These are phyloP conservation scores for Leptosomus discolor DNA, from an alignment of 2,113 vertebrate genomes.

Conservation along the genomic window DNA sequence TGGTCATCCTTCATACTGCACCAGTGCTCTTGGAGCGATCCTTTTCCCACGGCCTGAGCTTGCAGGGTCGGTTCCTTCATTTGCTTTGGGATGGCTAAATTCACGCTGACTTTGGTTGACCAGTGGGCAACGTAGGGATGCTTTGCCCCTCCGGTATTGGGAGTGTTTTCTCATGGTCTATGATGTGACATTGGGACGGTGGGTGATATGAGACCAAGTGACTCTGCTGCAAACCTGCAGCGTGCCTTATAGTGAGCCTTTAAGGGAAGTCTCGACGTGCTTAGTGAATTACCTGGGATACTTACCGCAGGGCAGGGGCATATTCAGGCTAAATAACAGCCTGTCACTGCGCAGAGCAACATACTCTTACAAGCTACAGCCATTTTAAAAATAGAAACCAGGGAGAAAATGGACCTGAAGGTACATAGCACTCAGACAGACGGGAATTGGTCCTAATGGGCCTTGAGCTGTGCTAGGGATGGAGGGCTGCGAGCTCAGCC, in stretches of 20 bases:
- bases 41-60: fast-evolving
- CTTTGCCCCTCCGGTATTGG: background rate
- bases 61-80: background rate
- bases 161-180: fast-evolving
- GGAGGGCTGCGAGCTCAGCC: background rate
- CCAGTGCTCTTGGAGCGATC: background rate
- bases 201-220: fast-evolving
- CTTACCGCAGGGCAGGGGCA: background rate
- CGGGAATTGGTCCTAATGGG: background rate
- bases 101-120: background rate
- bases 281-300: background rate
- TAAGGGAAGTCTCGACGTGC: background rate
- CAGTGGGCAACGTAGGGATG: background rate
- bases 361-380: background rate
- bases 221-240: background rate
- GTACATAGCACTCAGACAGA: background rate
- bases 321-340: background rate
- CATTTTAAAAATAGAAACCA: background rate
- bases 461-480: background rate
- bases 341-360: background rate
- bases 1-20: fast-evolving
- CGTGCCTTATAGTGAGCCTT: background rate
- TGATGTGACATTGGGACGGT: background rate
- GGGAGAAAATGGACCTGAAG: slow-evolving; percentile 26
- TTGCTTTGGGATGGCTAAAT: background rate